Base-by-base conservation (phyloP, 92 coral and sea anemone species). In the Epizoanthus ramosus region DNA sequence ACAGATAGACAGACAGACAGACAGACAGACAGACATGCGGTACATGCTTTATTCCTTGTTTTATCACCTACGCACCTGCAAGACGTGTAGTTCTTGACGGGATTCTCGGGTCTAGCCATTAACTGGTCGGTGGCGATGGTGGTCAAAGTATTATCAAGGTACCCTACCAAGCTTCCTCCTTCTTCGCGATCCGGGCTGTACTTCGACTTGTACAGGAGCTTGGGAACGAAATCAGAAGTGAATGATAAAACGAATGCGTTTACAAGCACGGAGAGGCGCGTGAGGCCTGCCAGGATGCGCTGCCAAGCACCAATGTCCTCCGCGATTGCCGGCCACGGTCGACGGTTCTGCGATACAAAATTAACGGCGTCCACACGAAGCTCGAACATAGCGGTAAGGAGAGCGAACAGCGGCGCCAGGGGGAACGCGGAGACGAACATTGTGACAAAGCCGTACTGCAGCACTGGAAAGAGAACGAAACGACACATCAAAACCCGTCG, bases 371-470 rank as follows among this genome's bases (percentile, higher is more conserved):
- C 99, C 6, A 96, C 89, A 6, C 99, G 93, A 54, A 96, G 89
- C 70, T 96, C 97, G 13, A 86, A 58, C 73, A 96, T 61, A 43
- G 94, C 90, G 82, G 94, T 96, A 52, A 92, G 83, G 64, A 96
- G 89, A 4, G 99, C 95, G 68, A 96, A 94, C 47, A 94, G 74
- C 35, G 99, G 99, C 39, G 94, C 98, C 24, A 96, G 89, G 1
- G 99, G 98, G 71, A 96, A 94, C 33, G 98, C 98, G 18, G 99
- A 95, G 1, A 96, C 96, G 67, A 96, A 96, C 99, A 96, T 96
- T 65, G 95, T 96, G 60, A 96, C 99, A 80, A 96, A 96, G 57
- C 98, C 99, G 45, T 90, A 95, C 75, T 96, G 99, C 18, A 96
- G 85, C 28, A 94, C 98, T 95, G 85, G 13, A 74, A 87, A 14